Conservation (phyloP, 2,113 vertebrate species). For the Eudyptes chrysolophus region DNA sequence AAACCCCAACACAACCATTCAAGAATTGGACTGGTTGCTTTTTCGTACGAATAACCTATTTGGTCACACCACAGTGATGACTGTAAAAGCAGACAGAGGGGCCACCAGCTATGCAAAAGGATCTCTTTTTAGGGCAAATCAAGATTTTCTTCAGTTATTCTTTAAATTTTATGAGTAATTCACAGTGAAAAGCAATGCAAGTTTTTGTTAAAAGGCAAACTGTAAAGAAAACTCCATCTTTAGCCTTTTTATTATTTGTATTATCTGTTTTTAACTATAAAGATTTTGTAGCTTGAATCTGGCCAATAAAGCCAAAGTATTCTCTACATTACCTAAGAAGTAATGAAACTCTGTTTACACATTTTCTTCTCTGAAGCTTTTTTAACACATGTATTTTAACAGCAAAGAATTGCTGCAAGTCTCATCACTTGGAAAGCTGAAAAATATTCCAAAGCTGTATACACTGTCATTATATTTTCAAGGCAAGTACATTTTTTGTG, state of each 20-base stretch:
- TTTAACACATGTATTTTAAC: background rate
- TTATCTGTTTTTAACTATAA: background rate
- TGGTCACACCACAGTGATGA: background rate
- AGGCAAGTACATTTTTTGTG: background rate
- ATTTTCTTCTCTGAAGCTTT: background rate
- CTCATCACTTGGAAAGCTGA: background rate
- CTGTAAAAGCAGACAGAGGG: background rate
- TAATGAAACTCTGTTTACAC: background rate
- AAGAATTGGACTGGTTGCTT: background rate
- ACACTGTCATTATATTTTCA: background rate
- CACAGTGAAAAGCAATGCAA: background rate
- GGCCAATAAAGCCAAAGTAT: background rate
- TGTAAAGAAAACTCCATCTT: background rate
- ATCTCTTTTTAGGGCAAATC: background rate
- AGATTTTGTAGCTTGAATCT: background rate
- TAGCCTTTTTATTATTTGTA: background rate
- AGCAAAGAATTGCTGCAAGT: background rate
- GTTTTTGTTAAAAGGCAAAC: background rate
- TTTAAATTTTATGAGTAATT: background rate
- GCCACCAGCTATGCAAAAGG: rapidly evolving
- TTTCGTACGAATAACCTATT: background rate
- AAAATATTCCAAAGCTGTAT: background rate
- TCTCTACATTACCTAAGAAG: background rate
- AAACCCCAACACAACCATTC: background rate
- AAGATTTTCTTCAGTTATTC: background rate